phyloP scores from a whole-genome alignment of 2,113 vertebrate genomes.

The Chrysochloris asiatica region DNA sequence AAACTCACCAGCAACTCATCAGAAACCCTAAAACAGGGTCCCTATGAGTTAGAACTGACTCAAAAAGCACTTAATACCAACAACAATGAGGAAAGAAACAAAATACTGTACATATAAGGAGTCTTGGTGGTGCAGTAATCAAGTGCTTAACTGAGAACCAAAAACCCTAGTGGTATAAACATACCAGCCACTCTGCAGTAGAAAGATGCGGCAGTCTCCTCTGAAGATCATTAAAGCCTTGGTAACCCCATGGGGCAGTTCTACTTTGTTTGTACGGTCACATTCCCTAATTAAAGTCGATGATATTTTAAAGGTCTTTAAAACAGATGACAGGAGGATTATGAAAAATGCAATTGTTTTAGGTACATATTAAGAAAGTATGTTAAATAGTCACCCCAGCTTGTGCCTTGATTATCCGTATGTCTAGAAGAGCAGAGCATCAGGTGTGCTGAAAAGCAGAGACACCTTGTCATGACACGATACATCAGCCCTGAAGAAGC shows the following conservation, averaged over 20 bases:
- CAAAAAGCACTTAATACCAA: no score
- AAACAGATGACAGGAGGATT: not conserved
- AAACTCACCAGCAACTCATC: no score
- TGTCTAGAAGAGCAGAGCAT: not conserved
- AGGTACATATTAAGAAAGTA: conserved; percentile 42
- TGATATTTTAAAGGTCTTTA: not conserved
- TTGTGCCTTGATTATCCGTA: not conserved
- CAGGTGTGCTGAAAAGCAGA: not conserved
- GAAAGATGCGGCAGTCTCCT: no score
- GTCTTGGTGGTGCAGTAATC: no score
- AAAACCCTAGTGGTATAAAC: no score
- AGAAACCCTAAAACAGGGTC: no score
- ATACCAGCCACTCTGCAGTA: no score
- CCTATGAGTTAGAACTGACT: no score
- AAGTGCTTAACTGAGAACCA: no score
- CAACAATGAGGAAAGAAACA: not conserved
- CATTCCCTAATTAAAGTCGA: not conserved
- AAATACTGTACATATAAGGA: not conserved
- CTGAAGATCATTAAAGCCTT: no score
- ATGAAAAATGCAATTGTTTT: conserved; percentile 22
- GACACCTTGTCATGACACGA: conserved; percentile 64
- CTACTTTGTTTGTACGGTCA: no score
- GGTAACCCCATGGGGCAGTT: no score
- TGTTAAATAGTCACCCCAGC: conserved; percentile 1
- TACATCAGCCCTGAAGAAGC: conserved; percentile 69